These are phyloP conservation scores for Chrysogorgia sp. DNA, from an alignment of 92 coral and sea anemone genomes.

Conservation along the genomic window DNA sequence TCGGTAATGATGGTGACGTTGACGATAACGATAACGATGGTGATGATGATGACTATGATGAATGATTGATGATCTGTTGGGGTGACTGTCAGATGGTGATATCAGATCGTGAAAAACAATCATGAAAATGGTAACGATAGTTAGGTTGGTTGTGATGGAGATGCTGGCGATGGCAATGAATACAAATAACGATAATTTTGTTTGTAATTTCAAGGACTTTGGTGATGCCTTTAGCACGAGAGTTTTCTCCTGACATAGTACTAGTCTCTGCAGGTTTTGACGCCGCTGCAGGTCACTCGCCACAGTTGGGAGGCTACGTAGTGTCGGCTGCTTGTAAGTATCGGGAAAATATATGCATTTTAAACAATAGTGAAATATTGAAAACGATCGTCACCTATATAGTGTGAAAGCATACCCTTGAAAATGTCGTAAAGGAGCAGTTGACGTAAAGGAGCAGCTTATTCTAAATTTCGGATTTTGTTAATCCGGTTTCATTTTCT, in stretches of 20 bases:
- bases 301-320: constrained; percentile 95
- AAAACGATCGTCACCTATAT: neutral
- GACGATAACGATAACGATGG: too few species aligned
- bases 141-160: too few species aligned
- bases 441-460: neutral
- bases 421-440: neutral
- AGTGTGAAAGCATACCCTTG: neutral
- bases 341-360: too few species aligned
- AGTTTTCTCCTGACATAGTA: constrained; percentile 89
- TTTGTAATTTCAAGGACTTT: constrained; percentile 51
- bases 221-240: constrained; percentile 94
- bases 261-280: constrained; percentile 98
- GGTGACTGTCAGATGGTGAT: too few species aligned
- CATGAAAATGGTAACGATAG: too few species aligned
- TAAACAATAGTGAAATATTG: neutral
- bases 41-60: too few species aligned
- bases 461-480: neutral
- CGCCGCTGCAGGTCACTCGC: constrained; percentile 96
- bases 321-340: constrained; percentile 97
- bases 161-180: neutral
- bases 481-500: neutral
- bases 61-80: too few species aligned
- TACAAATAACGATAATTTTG: too few species aligned
- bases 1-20: too few species aligned
- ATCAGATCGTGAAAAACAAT: too few species aligned